Evolutionary conservation across 2,797 vertebrate genomes (phyloP).

Genomic region (Sebastolobus altivelis): DNA sequence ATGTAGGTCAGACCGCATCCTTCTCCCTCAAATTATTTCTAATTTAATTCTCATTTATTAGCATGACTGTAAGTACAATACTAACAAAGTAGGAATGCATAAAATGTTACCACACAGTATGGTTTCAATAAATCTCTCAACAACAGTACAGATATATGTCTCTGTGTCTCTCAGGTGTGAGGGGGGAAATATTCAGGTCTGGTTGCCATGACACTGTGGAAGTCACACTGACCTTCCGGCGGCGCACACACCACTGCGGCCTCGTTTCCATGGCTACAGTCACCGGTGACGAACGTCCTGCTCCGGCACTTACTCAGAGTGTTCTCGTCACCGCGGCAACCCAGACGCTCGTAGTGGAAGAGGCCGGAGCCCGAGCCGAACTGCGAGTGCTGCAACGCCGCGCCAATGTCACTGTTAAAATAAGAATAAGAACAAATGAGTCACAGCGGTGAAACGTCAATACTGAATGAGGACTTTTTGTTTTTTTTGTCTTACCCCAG

Average conservation of each 20-base stretch:
- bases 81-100: background rate
- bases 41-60: background rate
- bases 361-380: constrained; percentile 85
- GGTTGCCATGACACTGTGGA: constrained; percentile 25
- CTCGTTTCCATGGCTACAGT: constrained; percentile 89
- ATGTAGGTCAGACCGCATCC: background rate
- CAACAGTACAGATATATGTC: background rate
- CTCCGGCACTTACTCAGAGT: constrained; percentile 88
- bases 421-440: background rate
- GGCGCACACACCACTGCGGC: constrained; percentile 85
- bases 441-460: background rate
- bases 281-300: constrained; percentile 85
- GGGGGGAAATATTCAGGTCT: background rate
- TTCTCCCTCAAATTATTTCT: background rate
- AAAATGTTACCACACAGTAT: too few relatives aligned
- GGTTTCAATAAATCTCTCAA: constrained; percentile 5
- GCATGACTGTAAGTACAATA: background rate
- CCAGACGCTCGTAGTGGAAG: constrained; percentile 89
- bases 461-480: background rate
- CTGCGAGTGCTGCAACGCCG: constrained; percentile 83
- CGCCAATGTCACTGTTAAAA: constrained; percentile 88
- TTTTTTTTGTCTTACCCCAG: constrained; percentile 81
- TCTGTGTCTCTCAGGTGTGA: constrained; percentile 24
- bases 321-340: constrained; percentile 91
- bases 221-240: constrained; percentile 89